Base-by-base conservation (phyloP, 2,797 vertebrate species). In the Tapera naevia region DNA sequence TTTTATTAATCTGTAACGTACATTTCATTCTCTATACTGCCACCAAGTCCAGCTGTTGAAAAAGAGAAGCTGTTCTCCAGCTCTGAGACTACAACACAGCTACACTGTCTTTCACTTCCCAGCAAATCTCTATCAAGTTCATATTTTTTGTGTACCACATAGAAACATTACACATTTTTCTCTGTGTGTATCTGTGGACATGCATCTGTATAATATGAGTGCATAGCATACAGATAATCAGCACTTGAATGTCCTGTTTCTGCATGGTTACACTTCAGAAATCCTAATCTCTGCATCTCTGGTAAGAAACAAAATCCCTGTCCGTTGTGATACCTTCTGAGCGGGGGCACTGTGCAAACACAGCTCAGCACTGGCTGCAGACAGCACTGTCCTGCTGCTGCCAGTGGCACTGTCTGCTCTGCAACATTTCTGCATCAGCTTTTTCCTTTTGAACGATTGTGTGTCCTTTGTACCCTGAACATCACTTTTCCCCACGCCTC, bases 31-130 rank as follows among this genome's bases (percentile, higher is more conserved):
- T 48, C 51, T 15, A 2, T 37, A 14, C 23, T 80, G 57, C 24
- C 41, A 57, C n/a, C 16, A 76, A 37, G 37, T 28, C 57, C 65
- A 39, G 51, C 39, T 80, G 4, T 10, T 54, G 71, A 60, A 86
- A 83, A 92, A 69, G 43, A 39, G 4, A 67, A 57, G 50, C 9
- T 0, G 2, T 62, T 89, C 32, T 80, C 48, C 58, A 70, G 22
- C 14, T 32, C 1, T 1, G 28, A 53, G 35, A 64, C 39, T 46
- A 2, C 23, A 37, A 8, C 0, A 0, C n/a, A 41, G 62, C 9
- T 35, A 11, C 57, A 58, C 7, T 41, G 32, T 17, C 21, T 69
- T 54, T 35, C 37, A 45, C 10, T 45, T 92, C 79, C 46, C 66
- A 64, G 28, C 17, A 88, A 16, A 23, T n/a, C 17, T 57, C 39